Base-by-base conservation (phyloP, 2,888 invertebrate species). In the Drosophila trichaetosa region DNA sequence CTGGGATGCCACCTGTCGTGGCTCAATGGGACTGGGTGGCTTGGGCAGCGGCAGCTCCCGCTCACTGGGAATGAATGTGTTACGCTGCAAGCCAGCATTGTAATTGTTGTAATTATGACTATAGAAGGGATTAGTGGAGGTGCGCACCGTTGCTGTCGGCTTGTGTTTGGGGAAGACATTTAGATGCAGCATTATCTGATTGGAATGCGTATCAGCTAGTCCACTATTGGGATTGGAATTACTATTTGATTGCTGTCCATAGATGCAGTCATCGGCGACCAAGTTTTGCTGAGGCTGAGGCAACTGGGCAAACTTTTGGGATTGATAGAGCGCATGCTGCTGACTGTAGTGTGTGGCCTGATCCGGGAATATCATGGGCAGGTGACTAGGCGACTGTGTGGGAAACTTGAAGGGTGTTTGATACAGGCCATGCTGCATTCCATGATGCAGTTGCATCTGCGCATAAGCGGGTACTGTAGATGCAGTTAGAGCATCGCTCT, bases 131-230 rank as follows among this genome's bases (percentile, higher is more conserved):
- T 91, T 91, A 2, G 90, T 92, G n/a, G 91, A 92, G 6, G 79
- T 58, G 7, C 88, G 74, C 6, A 77, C 57, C 0, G 69, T 56
- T 33, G 83, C 52, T 7, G 81, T 73, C 13, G 73, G 58, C 72
- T 94, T 94, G 68, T 93, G 94, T 61, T 94, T 94, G 1, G 95
- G 95, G 84, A 94, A 95, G 11, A 96, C 92, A 92, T 96, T 95
- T n/a, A 96, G 92, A 70, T 95, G 95, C 7, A 96, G 94, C 80
- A 95, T 93, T 93, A 95, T 95, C 85, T 95, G 95, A 48, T 94
- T 94, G 7, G 83, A 62, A 21, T 81, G 83, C 0, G 69, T 21
- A 11, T 76, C 76, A 8, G 66, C 38, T 11, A 60, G 36, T 27
- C 36, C 33, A 24, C 54, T 38, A 63, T 66, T 61, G 49, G 38